These are phyloP conservation scores for Parapristionchus giblindavisi DNA, from an alignment of 2,888 invertebrate genomes.

Conservation along the genomic window DNA sequence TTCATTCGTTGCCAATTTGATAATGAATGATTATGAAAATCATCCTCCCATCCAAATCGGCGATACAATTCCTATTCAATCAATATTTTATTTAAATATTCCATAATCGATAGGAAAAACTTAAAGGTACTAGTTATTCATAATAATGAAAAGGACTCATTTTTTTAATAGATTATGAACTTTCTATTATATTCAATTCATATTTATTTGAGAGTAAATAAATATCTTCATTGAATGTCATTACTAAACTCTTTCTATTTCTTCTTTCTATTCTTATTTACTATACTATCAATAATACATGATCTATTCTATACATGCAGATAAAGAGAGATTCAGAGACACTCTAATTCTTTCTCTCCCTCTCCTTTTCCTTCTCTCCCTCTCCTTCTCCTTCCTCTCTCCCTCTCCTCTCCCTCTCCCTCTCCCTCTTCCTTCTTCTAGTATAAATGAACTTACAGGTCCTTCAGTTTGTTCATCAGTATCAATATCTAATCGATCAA, in stretches of 20 bases:
- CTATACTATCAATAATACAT: neutral
- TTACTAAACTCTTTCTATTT: neutral
- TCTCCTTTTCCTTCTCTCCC: neutral
- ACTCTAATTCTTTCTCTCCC: neutral
- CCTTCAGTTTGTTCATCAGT: constrained; percentile 58
- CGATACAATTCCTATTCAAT: constrained; percentile 72
- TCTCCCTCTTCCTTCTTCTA: neutral
- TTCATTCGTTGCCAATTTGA: constrained; percentile 89
- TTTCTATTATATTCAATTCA: neutral
- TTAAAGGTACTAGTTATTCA: too few species aligned
- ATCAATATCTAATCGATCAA: constrained; percentile 67
- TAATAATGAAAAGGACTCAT: too few species aligned
- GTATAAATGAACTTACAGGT: constrained; percentile 45
- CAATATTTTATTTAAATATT: neutral
- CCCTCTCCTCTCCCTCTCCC: neutral
- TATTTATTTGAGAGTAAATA: neutral
- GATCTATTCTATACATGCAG: too few species aligned
- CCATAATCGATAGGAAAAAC: too few species aligned
- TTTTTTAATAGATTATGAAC: too few species aligned
- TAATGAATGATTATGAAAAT: constrained; percentile 84
- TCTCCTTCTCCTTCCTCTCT: neutral
- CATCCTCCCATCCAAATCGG: constrained; percentile 96
- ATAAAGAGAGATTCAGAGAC: constrained; percentile 9
- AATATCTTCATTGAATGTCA: too few species aligned
- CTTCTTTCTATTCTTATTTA: neutral